Percentiles rank a stretch among this genome's conserved stretches.
Evolutionary conservation across 2,888 invertebrate species (phyloP).

Genomic region (Epiperipatus broadwayi): DNA sequence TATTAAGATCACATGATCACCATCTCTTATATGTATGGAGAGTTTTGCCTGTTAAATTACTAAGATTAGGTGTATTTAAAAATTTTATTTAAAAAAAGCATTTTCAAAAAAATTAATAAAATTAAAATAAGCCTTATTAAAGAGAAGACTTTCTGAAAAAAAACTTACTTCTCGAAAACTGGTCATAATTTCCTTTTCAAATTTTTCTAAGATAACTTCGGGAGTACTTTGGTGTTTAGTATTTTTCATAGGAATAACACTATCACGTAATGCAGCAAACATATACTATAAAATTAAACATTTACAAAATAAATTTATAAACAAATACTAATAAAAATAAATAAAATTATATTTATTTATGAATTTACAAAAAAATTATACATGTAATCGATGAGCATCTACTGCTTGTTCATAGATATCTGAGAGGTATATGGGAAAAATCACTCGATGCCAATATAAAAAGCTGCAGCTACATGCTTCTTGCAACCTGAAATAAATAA

Average conservation of each 20-base stretch:
- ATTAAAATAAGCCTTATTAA: no score
- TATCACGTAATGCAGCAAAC: constrained; percentile 33
- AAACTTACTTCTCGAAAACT: constrained; percentile 25
- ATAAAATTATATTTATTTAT: constrained; percentile 10
- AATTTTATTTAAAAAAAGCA: no score
- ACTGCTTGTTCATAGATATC: constrained; percentile 46
- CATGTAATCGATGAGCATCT: constrained; percentile 42
- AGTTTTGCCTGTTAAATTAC: no score
- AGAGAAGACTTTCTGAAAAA: no score
- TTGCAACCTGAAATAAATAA: constrained; percentile 32
- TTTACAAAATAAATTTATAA: not conserved
- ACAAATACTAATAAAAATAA: not conserved
- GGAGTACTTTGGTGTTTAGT: constrained; percentile 25
- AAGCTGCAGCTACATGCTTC: constrained; percentile 51
- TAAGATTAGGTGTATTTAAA: no score
- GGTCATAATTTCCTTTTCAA: constrained; percentile 19
- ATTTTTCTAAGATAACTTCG: constrained; percentile 22
- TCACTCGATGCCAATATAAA: constrained; percentile 57
- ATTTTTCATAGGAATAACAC: constrained; percentile 24
- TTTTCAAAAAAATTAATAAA: constrained; percentile 16
- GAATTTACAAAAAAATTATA: constrained; percentile 22
- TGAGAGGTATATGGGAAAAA: constrained; percentile 53
- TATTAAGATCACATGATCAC: no score
- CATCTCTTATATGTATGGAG: no score
- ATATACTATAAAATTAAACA: constrained; percentile 32